Evolutionary conservation across 2,113 vertebrate genomes (phyloP).

Genomic region (Rhinichthys klamathensis): DNA sequence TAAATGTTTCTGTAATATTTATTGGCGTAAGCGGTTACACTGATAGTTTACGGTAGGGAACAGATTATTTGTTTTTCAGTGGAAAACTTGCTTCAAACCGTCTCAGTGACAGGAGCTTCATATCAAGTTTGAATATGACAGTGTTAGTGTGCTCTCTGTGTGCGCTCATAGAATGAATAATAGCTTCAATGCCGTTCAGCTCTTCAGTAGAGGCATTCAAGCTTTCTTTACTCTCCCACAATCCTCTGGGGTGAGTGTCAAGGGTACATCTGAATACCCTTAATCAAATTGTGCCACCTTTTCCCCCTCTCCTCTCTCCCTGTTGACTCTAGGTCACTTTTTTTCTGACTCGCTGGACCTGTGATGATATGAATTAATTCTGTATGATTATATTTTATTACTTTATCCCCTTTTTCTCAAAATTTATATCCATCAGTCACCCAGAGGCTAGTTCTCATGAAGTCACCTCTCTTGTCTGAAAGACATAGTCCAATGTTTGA

Average conservation of each 20-base stretch:
- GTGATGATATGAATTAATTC: conserved; percentile 38
- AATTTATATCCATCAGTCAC: conserved; percentile 22
- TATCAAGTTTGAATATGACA: conserved; percentile 24
- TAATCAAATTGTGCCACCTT: conserved; percentile 36
- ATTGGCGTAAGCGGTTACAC: not conserved
- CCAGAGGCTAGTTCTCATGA: conserved; percentile 13
- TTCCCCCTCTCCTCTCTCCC: not conserved
- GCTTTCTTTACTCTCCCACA: conserved; percentile 14
- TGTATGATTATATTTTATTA: conserved; percentile 36
- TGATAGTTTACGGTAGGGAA: not conserved
- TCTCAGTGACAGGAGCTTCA: conserved; percentile 12
- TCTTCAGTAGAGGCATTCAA: conserved; percentile 15
- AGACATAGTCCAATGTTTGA: not conserved
- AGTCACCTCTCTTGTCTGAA: conserved; percentile 31
- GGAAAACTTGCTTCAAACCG: not conserved
- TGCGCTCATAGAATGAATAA: conserved; percentile 1
- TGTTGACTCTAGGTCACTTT: conserved; percentile 27
- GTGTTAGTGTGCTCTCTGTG: not conserved
- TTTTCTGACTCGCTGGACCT: conserved; percentile 24
- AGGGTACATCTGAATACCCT: conserved; percentile 23
- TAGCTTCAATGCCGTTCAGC: not conserved
- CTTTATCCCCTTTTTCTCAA: not conserved
- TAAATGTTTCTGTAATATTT: conserved; percentile 23
- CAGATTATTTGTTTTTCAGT: conserved; percentile 12
- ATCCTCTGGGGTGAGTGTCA: not conserved